These are phyloP conservation scores for Sarcophaga rosellei DNA, from an alignment of 2,888 invertebrate genomes.

Conservation along the genomic window DNA sequence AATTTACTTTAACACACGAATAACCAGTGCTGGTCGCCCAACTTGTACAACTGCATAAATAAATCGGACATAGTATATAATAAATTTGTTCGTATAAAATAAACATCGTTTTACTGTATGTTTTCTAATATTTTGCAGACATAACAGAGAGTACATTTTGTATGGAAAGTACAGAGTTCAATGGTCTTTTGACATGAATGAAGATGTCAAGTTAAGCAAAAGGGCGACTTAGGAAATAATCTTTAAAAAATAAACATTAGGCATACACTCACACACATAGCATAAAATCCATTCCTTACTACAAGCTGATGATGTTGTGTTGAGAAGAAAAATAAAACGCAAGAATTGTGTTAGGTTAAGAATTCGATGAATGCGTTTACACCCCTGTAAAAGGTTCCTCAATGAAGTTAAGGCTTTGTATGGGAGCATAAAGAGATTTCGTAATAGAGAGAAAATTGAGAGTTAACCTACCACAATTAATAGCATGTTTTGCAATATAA, in stretches of 20 bases:
- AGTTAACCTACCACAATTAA: conserved; percentile 64
- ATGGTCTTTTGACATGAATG: conserved; percentile 81
- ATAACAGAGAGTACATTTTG: conserved; percentile 27
- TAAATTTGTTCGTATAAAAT: not conserved
- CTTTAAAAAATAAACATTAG: no score
- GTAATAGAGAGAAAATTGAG: conserved; percentile 1
- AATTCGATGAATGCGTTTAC: not conserved
- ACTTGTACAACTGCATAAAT: no score
- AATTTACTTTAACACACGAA: not conserved
- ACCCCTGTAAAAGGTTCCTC: conserved; percentile 13
- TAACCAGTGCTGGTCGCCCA: no score
- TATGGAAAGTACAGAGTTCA: conserved; percentile 75
- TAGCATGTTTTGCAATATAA: conserved; percentile 2
- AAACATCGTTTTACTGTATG: not conserved
- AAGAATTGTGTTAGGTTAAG: conserved; percentile 58
- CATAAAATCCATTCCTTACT: not conserved
- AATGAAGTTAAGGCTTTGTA: conserved; percentile 12
- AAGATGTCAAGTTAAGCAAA: conserved; percentile 78
- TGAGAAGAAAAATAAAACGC: conserved; percentile 27
- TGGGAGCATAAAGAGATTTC: conserved; percentile 18
- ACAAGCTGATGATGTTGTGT: conserved; percentile 25
- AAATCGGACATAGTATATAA: not conserved
- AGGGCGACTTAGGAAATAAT: no score
- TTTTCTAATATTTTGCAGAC: conserved; percentile 30
- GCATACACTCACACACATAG: conserved; percentile 32